Evolutionary conservation across 2,113 vertebrate species (phyloP).

Genomic region (Mungos mungo): DNA sequence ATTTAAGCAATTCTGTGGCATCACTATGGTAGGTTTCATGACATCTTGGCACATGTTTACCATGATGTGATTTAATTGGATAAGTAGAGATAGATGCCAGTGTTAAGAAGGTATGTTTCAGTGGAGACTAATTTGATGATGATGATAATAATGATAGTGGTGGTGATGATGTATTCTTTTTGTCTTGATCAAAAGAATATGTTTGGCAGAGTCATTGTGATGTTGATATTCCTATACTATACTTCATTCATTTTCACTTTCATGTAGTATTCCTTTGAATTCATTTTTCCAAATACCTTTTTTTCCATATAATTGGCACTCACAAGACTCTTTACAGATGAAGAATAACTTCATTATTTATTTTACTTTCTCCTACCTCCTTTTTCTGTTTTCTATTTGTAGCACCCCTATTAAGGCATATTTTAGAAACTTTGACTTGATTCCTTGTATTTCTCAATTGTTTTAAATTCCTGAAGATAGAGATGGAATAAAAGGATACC

Average conservation of each 20-base stretch:
- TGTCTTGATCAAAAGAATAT: not conserved
- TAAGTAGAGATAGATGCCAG: not conserved
- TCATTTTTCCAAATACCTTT: not conserved
- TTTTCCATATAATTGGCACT: not conserved
- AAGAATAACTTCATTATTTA: not conserved
- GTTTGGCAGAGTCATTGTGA: not conserved
- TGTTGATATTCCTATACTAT: not conserved
- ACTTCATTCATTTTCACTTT: constrained; percentile 29
- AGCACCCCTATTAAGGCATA: not conserved
- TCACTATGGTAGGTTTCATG: not conserved
- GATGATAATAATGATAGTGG: not conserved
- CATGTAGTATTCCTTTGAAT: not conserved
- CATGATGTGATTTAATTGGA: not conserved
- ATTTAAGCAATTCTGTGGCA: not conserved
- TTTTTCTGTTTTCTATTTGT: not conserved
- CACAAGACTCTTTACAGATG: not conserved
- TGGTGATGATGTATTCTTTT: not conserved
- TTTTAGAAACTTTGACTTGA: constrained; percentile 34
- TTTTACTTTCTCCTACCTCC: not conserved
- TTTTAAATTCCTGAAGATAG: not conserved
- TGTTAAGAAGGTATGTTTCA: not conserved
- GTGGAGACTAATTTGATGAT: not conserved
- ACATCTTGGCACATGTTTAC: not conserved
- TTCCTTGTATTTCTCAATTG: constrained; percentile 5
- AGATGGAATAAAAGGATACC: constrained; percentile 10